phyloP scores from a whole-genome alignment of 2,797 vertebrate species.

The Hirundo rustica region DNA sequence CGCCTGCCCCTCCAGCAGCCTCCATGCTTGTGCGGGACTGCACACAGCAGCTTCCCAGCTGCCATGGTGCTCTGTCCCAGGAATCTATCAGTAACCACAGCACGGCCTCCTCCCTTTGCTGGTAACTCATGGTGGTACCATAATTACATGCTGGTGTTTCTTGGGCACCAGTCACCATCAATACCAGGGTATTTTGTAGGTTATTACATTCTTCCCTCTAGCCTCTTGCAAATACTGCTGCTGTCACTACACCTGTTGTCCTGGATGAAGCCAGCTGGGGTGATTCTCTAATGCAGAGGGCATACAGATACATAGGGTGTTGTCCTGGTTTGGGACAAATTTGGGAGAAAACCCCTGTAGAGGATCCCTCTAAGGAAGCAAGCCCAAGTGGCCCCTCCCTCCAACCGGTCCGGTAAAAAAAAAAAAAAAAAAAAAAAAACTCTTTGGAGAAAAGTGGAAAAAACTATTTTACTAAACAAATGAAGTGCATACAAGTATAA shows the following conservation, averaged over 20 bases:
- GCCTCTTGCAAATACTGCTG: not conserved
- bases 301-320: accelerated
- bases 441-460: too few species aligned
- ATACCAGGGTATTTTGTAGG: accelerated
- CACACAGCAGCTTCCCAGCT: not conserved
- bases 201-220: not conserved
- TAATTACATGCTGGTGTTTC: not conserved
- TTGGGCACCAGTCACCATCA: not conserved
- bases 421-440: too few species aligned
- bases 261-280: not conserved
- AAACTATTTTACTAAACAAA: too few species aligned
- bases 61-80: accelerated
- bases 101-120: not conserved
- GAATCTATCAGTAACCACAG: not conserved
- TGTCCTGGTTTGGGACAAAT: too few species aligned
- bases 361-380: too few species aligned
- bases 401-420: too few species aligned
- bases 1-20: not conserved
- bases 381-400: too few species aligned
- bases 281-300: not conserved
- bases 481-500: too few species aligned
- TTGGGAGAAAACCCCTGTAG: too few species aligned
- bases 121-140: not conserved
- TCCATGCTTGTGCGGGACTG: not conserved
- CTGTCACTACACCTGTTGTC: not conserved